Evolutionary conservation across 2,113 vertebrate genomes (phyloP).

Genomic region (Platycercus adscitus): DNA sequence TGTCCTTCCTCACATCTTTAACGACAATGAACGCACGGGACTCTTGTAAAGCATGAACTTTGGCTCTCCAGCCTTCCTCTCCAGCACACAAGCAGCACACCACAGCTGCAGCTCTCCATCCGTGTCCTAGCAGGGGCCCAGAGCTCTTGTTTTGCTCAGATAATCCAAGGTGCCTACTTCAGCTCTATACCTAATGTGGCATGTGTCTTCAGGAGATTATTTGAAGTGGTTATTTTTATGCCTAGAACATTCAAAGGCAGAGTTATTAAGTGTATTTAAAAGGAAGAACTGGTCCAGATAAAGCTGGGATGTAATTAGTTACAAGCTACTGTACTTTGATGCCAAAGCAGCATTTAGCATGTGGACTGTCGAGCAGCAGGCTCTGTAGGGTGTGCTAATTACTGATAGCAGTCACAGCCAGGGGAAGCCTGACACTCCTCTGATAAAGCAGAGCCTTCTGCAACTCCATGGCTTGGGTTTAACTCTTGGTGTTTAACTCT

Average conservation of each 20-base stretch:
- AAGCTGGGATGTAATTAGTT: slow-evolving; percentile 68
- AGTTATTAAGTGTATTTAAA: slow-evolving; percentile 67
- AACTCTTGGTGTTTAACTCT: neutral
- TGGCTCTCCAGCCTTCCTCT: neutral
- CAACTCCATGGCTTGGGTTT: neutral
- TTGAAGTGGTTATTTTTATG: slow-evolving; percentile 63
- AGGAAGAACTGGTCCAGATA: slow-evolving; percentile 54
- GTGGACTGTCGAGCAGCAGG: slow-evolving; percentile 1
- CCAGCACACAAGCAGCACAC: neutral
- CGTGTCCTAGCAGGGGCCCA: neutral
- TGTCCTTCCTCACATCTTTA: slow-evolving; percentile 1
- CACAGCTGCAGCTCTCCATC: neutral
- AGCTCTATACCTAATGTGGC: slow-evolving; percentile 16
- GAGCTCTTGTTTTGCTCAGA: slow-evolving; percentile 5
- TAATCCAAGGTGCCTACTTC: slow-evolving; percentile 43
- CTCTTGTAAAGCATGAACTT: neutral
- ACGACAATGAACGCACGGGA: fast-evolving
- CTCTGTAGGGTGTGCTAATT: slow-evolving; percentile 54
- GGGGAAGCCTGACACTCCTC: slow-evolving; percentile 44
- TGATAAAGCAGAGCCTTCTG: slow-evolving; percentile 53
- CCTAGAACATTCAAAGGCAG: slow-evolving; percentile 44
- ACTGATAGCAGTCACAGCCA: slow-evolving; percentile 36
- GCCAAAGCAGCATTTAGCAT: slow-evolving; percentile 42
- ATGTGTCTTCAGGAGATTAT: slow-evolving; percentile 47
- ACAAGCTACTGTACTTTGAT: slow-evolving; percentile 67